A percentile compares a stretch with the other conserved stretches of the same genome.
phyloP scores from a whole-genome alignment of 1,140 invertebrate species.

The Sminthurinus signatus region DNA sequence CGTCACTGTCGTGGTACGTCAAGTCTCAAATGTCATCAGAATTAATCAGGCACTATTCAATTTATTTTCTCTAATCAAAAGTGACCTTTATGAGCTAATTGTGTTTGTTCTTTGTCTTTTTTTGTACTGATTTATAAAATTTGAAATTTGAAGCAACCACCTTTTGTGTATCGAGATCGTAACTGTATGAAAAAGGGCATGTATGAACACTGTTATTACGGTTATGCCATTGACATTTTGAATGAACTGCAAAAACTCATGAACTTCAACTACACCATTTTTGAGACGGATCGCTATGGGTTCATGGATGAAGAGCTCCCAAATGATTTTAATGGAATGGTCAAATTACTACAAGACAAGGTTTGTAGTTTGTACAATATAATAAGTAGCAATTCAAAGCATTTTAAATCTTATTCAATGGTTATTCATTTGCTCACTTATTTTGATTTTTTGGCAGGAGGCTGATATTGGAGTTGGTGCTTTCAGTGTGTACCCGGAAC shows the following conservation, averaged over 20 bases:
- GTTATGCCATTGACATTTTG: constrained; percentile 90
- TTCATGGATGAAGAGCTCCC: constrained; percentile 68
- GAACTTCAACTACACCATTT: constrained; percentile 83
- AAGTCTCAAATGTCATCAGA: constrained; percentile 63
- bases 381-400: constrained; percentile 41
- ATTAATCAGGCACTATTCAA: constrained; percentile 54
- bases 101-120: too few relatives aligned
- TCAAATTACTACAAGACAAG: constrained; percentile 83
- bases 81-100: constrained; percentile 54
- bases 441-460: constrained; percentile 57
- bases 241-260: constrained; percentile 72
- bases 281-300: constrained; percentile 72
- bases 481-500: constrained; percentile 86
- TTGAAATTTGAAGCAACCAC: constrained; percentile 65
- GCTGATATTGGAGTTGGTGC: constrained; percentile 84
- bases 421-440: too few relatives aligned
- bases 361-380: too few relatives aligned
- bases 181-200: constrained; percentile 51
- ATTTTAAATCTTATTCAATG: too few relatives aligned
- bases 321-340: constrained; percentile 83
- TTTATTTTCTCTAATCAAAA: constrained; percentile 46
- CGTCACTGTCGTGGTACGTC: constrained; percentile 59
- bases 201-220: constrained; percentile 58
- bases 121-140: too few relatives aligned
- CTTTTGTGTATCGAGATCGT: constrained; percentile 60